These are phyloP conservation scores for Lordiphosa andalusiaca DNA, from an alignment of 2,888 invertebrate genomes.

Conservation along the genomic window DNA sequence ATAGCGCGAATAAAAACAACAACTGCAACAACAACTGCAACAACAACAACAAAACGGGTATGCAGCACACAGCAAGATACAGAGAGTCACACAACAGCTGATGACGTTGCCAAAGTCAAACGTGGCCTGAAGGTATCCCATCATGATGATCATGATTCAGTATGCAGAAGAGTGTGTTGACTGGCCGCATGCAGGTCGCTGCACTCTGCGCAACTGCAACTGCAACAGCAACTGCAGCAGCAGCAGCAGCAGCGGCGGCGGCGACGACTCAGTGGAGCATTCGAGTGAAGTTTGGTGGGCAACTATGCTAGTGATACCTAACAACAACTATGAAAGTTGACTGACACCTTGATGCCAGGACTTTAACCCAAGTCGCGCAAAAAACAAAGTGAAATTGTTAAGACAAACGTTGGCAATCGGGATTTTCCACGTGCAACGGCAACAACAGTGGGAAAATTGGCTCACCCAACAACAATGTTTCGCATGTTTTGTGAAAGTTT, in stretches of 20 bases:
- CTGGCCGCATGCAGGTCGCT: slow-evolving; percentile 56
- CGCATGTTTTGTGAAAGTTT: slow-evolving; percentile 60
- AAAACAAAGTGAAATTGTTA: slow-evolving; percentile 71
- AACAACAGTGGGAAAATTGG: slow-evolving; percentile 50
- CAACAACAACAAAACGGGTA: slow-evolving; percentile 49
- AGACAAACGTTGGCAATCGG: slow-evolving; percentile 32
- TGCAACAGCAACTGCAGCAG: slow-evolving; percentile 11
- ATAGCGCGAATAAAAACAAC: slow-evolving; percentile 45
- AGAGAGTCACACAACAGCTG: slow-evolving; percentile 28
- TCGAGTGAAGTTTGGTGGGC: slow-evolving; percentile 68
- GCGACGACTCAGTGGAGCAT: slow-evolving; percentile 60
- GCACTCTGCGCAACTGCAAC: slow-evolving; percentile 44
- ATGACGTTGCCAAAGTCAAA: slow-evolving; percentile 42
- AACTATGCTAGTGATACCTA: slow-evolving; percentile 70
- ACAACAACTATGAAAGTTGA: slow-evolving; percentile 66
- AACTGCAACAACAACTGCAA: slow-evolving; percentile 9
- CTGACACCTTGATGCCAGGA: slow-evolving; percentile 73
- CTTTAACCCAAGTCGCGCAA: slow-evolving; percentile 63
- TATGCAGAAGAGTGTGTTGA: slow-evolving; percentile 43
- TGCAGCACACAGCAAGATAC: slow-evolving; percentile 47
- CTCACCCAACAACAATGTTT: slow-evolving; percentile 43
- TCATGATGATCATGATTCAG: slow-evolving; percentile 29
- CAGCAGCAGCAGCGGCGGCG: slow-evolving; percentile 19
- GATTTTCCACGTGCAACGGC: slow-evolving; percentile 60
- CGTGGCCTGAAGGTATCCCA: slow-evolving; percentile 17